Base-by-base conservation (phyloP, 2,888 invertebrate genomes). In the Melinaea marsaeus region DNA sequence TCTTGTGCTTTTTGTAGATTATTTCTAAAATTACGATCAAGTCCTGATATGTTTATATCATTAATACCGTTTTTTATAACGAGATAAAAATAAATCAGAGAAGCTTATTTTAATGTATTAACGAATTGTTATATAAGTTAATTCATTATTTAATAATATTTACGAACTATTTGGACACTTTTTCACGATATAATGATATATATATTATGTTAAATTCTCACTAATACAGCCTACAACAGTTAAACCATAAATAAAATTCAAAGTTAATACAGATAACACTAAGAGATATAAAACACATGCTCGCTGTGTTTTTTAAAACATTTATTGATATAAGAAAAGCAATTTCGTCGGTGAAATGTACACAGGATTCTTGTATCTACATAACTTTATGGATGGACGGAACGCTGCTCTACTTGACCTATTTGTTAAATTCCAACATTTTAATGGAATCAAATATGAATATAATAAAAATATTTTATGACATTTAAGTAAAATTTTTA, bases 261-360 rank as follows among this genome's bases (percentile, higher is more conserved):
- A 64, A 64, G 85, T 84, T 85, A 86, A 88, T 87, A 86, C 81
- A 88, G 87, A 87, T 88, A 84, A 82, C 85, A 79, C 83, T 88
- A 83, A 85, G 84, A 81, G 74, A 81, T 78, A 89, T 90, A 88
- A 88, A 88, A 88, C 87, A 90, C 89, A 89, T 89, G 89, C 88
- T 90, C 84, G 84, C 84, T 73, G 74, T 79, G 73, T 83, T 86
- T 83, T 84, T 88, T 88, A 84, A 86, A 88, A 88, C 85, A 86
- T 88, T 87, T 88, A 85, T 86, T 85, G 83, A 84, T 84, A 86
- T 83, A 86, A 86, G 81, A 80, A 84, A 86, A 86, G 83, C 86
- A 86, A 86, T 88, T 86, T 86, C 84, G 84, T 84, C 86, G 84
- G 82, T 83, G 76, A 75, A 85, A 86, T 78, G 81, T 80, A 81